Evolutionary conservation across 2,797 vertebrate species (phyloP).

Genomic region (Mormyrus hasselquistii): DNA sequence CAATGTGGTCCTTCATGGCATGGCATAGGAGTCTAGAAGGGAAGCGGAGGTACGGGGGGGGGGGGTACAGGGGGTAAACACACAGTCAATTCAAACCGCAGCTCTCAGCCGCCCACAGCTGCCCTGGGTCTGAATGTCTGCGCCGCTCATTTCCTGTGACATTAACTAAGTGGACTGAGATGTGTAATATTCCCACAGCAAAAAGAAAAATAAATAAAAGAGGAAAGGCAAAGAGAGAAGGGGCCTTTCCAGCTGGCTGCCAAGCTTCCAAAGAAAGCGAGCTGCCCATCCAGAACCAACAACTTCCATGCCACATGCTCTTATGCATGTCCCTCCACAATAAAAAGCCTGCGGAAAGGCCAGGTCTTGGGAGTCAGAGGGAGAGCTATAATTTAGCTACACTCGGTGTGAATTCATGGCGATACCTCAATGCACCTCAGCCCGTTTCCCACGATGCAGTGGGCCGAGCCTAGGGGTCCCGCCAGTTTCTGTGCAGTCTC

Average conservation of each 20-base stretch:
- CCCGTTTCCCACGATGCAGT: not conserved
- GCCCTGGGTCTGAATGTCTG: not conserved
- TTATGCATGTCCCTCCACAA: not conserved
- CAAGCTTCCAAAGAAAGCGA: not conserved
- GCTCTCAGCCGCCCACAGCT: not conserved
- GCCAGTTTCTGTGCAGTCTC: not conserved
- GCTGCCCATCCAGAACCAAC: not conserved
- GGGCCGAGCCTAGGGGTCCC: not conserved
- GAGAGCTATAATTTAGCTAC: not conserved
- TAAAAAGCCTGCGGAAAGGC: not conserved
- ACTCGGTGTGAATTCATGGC: not conserved
- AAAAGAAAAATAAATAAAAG: not conserved
- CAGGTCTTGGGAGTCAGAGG: not conserved
- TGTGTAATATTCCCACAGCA: not conserved
- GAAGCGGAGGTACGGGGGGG: slow-evolving; percentile 6
- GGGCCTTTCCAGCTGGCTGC: not conserved
- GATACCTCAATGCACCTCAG: not conserved
- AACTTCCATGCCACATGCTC: not conserved
- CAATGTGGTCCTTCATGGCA: slow-evolving; percentile 98
- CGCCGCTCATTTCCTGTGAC: not conserved
- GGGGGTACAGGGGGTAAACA: not conserved
- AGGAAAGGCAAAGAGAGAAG: not conserved
- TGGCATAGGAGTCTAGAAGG: slow-evolving; percentile 82
- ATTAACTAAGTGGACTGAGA: not conserved
- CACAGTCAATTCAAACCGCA: not conserved